Conservation (phyloP, 2,797 vertebrate genomes). For the Loriculus beryllinus region DNA sequence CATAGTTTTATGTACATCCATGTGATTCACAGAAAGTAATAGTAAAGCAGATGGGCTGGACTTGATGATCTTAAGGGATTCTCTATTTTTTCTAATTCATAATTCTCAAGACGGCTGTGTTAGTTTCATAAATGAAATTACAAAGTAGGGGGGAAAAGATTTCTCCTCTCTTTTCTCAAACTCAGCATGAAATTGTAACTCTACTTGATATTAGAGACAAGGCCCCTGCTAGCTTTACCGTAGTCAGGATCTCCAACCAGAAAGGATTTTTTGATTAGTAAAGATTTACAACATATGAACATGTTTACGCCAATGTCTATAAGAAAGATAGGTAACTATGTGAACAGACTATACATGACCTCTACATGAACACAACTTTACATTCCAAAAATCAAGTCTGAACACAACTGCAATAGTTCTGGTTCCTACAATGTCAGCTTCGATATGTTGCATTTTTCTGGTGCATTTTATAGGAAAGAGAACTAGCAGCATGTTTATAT, state of each 20-base stretch:
- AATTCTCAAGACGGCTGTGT: background rate
- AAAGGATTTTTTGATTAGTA: background rate
- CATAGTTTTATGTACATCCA: background rate
- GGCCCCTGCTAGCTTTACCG: background rate
- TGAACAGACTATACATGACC: background rate
- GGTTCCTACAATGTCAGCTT: background rate
- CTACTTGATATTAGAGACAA: background rate
- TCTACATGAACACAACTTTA: background rate
- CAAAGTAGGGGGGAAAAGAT: background rate
- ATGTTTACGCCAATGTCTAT: background rate
- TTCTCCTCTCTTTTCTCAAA: background rate
- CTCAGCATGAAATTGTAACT: background rate
- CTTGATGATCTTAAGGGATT: background rate
- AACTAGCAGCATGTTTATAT: background rate
- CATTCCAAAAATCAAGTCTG: background rate
- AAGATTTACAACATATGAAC: background rate
- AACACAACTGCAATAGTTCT: background rate
- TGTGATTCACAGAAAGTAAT: background rate
- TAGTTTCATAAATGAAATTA: background rate
- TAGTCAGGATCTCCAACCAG: background rate
- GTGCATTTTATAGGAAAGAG: background rate
- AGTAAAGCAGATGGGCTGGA: background rate
- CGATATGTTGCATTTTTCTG: background rate
- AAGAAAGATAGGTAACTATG: background rate
- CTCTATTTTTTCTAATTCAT: background rate